Base-by-base conservation (phyloP, 2,797 vertebrate genomes). In the Pseudopleuronectes americanus region DNA sequence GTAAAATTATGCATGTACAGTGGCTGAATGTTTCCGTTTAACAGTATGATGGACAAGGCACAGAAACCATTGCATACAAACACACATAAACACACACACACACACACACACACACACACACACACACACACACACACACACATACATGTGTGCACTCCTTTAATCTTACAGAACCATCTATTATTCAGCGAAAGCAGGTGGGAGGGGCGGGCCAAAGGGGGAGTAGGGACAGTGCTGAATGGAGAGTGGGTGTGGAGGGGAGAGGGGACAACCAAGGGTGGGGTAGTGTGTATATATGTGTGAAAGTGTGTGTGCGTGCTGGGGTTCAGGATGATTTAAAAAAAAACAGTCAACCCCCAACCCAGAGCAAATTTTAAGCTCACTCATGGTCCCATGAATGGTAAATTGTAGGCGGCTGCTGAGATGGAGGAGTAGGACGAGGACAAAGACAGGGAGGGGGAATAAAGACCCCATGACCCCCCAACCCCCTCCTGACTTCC, bases 111-210 rank as follows among this genome's bases (percentile, higher is more conserved):
- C 16, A 45, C 43, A 43, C 41, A 43, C 41, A 38, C 36, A 38
- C 36, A 38, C 36, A 38, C 36, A 38, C 10, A 38, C 36, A 38
- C 36, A 38, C 36, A 38, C 13, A 41, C 19, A 59, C 21, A 45
- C 23, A 6, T 6, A 10, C 6, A 22, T 55, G 57, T 28, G 43
- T 81, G 73, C 63, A 76, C 66, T 72, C 62, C 41, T 89, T 87
- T 89, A 90, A 91, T 91, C 83, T 87, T 87, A 90, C 58, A 85
- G 84, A 79, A 79, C 68, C 75, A 92, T 93, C 84, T 82, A 94
- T 95, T 93, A 94, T 94, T 95, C 89, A 93, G 80, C 31, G 13
- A 57, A 76, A 80, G 88, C 89, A 88, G 89, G 89, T 89, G 90
- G 89, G 78, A 86, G 74, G 76, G 88, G 84, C 9, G 72, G 76